phyloP scores from a whole-genome alignment of 2,113 vertebrate species.

The Semicossyphus pulcher region DNA sequence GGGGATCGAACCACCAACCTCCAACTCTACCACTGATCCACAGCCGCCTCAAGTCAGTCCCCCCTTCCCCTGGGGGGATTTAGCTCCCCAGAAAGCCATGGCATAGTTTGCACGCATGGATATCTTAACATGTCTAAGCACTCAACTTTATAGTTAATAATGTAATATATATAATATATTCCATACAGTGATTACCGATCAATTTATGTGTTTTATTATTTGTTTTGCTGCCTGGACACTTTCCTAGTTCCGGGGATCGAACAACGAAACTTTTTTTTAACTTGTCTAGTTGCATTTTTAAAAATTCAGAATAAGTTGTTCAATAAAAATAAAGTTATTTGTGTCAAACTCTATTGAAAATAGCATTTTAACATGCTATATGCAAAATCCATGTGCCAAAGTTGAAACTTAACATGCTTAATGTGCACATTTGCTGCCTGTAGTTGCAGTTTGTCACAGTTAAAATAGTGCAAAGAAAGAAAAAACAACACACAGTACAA shows the following conservation, averaged over 20 bases:
- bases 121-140: not conserved
- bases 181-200: slow-evolving; percentile 18
- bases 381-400: not conserved
- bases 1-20: too few species aligned
- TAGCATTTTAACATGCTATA: not conserved
- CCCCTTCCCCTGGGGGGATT: too few species aligned
- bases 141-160: not conserved
- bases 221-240: slow-evolving; percentile 85
- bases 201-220: slow-evolving; percentile 74
- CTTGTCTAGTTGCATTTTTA: too few species aligned
- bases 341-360: too few species aligned
- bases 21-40: too few species aligned
- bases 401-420: not conserved
- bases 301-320: too few species aligned
- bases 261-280: too few species aligned
- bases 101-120: too few species aligned
- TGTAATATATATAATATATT: not conserved
- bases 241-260: too few species aligned
- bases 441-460: not conserved
- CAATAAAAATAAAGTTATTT: too few species aligned
- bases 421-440: not conserved
- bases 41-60: too few species aligned
- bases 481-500: slow-evolving; percentile 25
- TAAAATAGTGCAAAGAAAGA: slow-evolving; percentile 17
- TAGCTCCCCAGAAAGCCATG: too few species aligned